Conservation (phyloP, 2,888 invertebrate genomes). For the Macrophya alboannulata region DNA sequence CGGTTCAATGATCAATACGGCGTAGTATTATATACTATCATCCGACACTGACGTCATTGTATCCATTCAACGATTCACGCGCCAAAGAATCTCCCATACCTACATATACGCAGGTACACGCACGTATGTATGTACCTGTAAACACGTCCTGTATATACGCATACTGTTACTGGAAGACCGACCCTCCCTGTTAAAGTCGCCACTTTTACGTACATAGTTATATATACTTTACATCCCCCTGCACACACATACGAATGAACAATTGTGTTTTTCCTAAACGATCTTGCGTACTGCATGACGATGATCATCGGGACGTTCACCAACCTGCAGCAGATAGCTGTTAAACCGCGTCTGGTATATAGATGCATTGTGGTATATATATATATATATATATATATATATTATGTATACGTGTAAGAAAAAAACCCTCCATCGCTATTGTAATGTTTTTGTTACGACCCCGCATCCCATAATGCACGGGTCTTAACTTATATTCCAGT, state of each 20-base stretch:
- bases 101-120: neutral
- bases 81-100: slow-evolving; percentile 47
- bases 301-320: slow-evolving; percentile 8
- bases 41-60: slow-evolving; percentile 54
- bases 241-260: neutral
- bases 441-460: neutral
- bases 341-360: neutral
- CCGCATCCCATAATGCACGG: neutral
- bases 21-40: slow-evolving; percentile 64
- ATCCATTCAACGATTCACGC: slow-evolving; percentile 51
- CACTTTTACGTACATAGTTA: slow-evolving; percentile 21
- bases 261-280: slow-evolving; percentile 22
- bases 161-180: slow-evolving; percentile 12
- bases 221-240: neutral
- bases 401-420: slow-evolving; percentile 10
- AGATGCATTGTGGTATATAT: slow-evolving; percentile 4
- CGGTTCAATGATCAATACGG: slow-evolving; percentile 69
- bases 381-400: neutral
- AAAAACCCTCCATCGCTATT: slow-evolving; percentile 17
- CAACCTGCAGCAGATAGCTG: neutral
- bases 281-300: neutral
- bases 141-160: neutral
- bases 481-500: slow-evolving; percentile 11
- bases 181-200: neutral
- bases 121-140: neutral